Base-by-base conservation (phyloP, 1,140 invertebrate species). In the Marisa cornuarietis region DNA sequence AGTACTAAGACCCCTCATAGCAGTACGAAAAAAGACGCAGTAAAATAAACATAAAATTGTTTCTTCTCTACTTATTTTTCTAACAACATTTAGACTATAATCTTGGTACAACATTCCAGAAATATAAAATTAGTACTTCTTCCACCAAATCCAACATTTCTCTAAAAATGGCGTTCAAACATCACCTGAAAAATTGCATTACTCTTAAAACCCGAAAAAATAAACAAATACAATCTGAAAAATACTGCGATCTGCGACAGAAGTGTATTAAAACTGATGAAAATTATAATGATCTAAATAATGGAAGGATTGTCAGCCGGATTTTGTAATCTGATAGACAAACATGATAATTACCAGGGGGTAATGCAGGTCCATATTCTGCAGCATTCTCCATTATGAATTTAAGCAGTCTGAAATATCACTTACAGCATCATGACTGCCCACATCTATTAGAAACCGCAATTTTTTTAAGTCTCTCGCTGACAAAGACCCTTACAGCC, bases 291-390 rank as follows among this genome's bases (percentile, higher is more conserved):
- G 71, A 71, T 58, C 73, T 66, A 69, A 71, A 54, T 54, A 42
- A 26, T 51, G 49, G 13, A 76, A 24, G 26, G 11, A 51, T 42
- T 16, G 26, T 63, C 22, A 74, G 31, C 22, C 51, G 42, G 58
- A 72, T 49, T n/a, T 49, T 51, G 14, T 22, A 69, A 51, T 49
- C 49, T 71, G 71, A 24, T 6, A 66, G 63, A 61, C 22, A 22
- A 58, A 8, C 51, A 24, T 54, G 24, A 52, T 42, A 78, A 72
- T 73, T 84, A 86, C 87, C 85, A 80, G 88, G 87, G 18, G 87
- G 88, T 61, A 87, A 79, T 71, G 84, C 78, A 65, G 85, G 87
- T 49, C 86, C 86, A 82, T 84, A 86, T 68, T 81, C 73, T 65
- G 85, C 86, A 16, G 81, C 83, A 66, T 81, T 63, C 62, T 79